Base-by-base conservation (phyloP, 2,797 vertebrate genomes). In the Spea hammondii region DNA sequence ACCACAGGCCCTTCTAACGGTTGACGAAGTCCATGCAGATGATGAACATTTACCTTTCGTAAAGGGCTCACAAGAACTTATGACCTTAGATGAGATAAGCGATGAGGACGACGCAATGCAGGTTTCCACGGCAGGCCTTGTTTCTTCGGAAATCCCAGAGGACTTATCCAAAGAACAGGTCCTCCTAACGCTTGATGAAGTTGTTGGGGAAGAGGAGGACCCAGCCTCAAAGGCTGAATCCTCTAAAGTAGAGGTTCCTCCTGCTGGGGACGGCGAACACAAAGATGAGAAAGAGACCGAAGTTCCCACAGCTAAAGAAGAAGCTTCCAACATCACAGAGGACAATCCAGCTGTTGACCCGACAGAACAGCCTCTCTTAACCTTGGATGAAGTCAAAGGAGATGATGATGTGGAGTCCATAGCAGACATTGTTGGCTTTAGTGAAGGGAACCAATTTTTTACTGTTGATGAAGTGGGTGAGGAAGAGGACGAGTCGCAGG, bases 391-490 rank as follows among this genome's bases (percentile, higher is more conserved):
- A 82, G 89, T 92, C 4, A 89, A 89, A 0, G 93, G 88, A 17
- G 91, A 93, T 0, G 92, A 93, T 0, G 91, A 92, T 2, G 90
- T 90, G 5, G 89, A 92, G 6, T 86, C 86, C 12, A 80, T 92
- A 83, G 89, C 89, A 0, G 91, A 92, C 45, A 92, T 93, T 74
- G 55, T 12, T 13, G 90, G 83, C 0, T 84, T 93, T 7, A 91
- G 91, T 65, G 91, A 92, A 79, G 92, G 88, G 0, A 86, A 92
- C 0, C 91, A 91, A 84, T 96, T 96, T 65, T 92, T 96, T 4
- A 96, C 93, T 0, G 92, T 96, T 0, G 96, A 97, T 11, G 95
- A 98, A 85, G 91, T 96, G 4, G 93, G 93, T 32, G 93, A 93
- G 3, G 93, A 94, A 59, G 93, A 94, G 48, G 92, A 94, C 47